Conservation (phyloP, 2,888 invertebrate species). For the Heliconius ismenius region DNA sequence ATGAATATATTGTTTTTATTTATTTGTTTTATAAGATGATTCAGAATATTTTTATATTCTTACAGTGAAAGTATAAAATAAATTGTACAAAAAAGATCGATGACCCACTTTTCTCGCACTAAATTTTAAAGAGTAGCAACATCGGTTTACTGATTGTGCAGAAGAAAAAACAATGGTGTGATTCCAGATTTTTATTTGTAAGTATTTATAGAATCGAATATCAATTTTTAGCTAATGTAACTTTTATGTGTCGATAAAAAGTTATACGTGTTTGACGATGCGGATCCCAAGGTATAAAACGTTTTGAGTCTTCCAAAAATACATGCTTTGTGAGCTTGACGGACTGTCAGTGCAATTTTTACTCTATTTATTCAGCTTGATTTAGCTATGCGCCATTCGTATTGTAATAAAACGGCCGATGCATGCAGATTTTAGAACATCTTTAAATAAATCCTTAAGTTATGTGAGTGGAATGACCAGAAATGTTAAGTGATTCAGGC, state of each 20-base stretch:
- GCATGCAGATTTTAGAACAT: slow-evolving; percentile 66
- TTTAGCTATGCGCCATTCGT: slow-evolving; percentile 79
- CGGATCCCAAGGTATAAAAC: slow-evolving; percentile 63
- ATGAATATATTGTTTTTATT: not conserved
- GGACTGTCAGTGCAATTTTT: slow-evolving; percentile 77
- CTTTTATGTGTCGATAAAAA: slow-evolving; percentile 61
- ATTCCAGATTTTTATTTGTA: slow-evolving; percentile 83
- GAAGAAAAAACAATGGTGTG: slow-evolving; percentile 83
- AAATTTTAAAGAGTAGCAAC: slow-evolving; percentile 65
- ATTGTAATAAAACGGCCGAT: slow-evolving; percentile 71
- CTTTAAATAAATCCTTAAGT: slow-evolving; percentile 61
- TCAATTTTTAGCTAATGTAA: slow-evolving; percentile 70
- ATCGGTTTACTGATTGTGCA: slow-evolving; percentile 76
- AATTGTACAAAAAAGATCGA: slow-evolving; percentile 53
- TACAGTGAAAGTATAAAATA: slow-evolving; percentile 53
- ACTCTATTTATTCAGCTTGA: slow-evolving; percentile 77
- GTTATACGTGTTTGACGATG: slow-evolving; percentile 56
- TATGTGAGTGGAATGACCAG: slow-evolving; percentile 59
- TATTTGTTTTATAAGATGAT: not conserved
- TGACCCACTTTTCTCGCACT: slow-evolving; percentile 62
- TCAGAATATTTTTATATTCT: not conserved
- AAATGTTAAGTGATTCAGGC: slow-evolving; percentile 52
- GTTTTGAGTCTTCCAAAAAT: slow-evolving; percentile 52
- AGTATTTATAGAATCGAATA: slow-evolving; percentile 80
- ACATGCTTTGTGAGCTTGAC: slow-evolving; percentile 62